phyloP scores from a whole-genome alignment of 2,113 vertebrate species.

The Peromyscus californicus region DNA sequence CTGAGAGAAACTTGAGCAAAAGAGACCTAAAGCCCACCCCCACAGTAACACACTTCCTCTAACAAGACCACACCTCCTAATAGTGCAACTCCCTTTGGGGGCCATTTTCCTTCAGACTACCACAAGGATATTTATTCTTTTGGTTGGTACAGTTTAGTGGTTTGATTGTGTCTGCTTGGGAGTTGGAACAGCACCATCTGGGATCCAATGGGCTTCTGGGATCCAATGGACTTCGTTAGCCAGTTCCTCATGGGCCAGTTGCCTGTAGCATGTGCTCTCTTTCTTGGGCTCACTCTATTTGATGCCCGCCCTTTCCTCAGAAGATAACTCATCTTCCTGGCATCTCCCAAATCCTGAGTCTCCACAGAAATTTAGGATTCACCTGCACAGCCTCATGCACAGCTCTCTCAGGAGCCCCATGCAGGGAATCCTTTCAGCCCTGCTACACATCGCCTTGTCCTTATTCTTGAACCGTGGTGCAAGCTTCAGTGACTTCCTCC shows the following conservation, averaged over 20 bases:
- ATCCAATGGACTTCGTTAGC: background rate
- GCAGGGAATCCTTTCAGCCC: background rate
- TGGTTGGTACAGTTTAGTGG: background rate
- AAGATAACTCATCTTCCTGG: background rate
- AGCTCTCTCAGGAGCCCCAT: background rate
- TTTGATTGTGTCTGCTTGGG: background rate
- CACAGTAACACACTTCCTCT: background rate
- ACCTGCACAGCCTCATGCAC: no score
- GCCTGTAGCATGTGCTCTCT: background rate
- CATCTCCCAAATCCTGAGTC: background rate
- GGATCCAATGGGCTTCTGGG: background rate
- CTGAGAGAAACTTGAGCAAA: background rate
- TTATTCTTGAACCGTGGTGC: background rate
- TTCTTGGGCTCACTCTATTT: background rate
- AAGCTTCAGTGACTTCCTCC: background rate
- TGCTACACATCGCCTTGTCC: background rate
- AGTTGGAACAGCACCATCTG: no score
- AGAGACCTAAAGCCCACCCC: background rate
- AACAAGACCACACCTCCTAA: background rate
- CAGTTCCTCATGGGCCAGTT: background rate
- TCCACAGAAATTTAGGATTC: background rate
- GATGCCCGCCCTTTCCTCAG: background rate
- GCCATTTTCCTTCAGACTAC: no score
- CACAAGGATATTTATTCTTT: background rate
- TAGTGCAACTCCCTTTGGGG: background rate